A percentile compares a stretch with the other conserved stretches of the same genome.
These are phyloP conservation scores for Sesamia nonagrioides DNA, from an alignment of 1,140 invertebrate genomes.

Conservation along the genomic window DNA sequence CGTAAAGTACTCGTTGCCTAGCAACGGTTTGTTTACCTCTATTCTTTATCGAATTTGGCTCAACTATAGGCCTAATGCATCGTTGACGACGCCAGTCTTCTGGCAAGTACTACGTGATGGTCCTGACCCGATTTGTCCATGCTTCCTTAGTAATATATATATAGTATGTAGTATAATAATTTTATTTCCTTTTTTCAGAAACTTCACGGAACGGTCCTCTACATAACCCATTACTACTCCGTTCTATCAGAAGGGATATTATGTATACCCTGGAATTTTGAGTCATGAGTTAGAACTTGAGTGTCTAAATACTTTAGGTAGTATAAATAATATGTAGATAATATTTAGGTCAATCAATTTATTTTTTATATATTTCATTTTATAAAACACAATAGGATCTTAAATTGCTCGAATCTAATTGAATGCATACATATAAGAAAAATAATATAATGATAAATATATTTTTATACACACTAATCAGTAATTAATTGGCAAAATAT, in stretches of 20 bases:
- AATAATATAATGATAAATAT: constrained; percentile 36
- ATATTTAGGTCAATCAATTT: constrained; percentile 12
- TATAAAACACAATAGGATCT: neutral
- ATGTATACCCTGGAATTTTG: constrained; percentile 98
- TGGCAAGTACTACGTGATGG: too few species aligned
- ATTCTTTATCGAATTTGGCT: too few species aligned
- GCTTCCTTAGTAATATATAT: too few species aligned
- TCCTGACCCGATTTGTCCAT: too few species aligned
- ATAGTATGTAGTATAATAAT: constrained; percentile 1
- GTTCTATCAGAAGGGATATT: constrained; percentile 96
- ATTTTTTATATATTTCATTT: constrained; percentile 27
- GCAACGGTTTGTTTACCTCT: too few species aligned
- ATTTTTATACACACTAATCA: constrained; percentile 35
- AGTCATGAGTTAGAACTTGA: constrained; percentile 65
- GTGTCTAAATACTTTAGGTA: neutral
- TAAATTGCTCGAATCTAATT: constrained; percentile 28
- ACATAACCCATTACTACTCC: constrained; percentile 96
- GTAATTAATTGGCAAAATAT: constrained; percentile 42
- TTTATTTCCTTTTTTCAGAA: constrained; percentile 76
- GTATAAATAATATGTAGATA: constrained; percentile 38
- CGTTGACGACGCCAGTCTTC: neutral
- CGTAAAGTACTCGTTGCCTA: too few species aligned
- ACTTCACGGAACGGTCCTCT: constrained; percentile 89
- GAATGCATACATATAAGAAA: neutral
- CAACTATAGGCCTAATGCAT: too few species aligned